Base-by-base conservation (phyloP, 2,113 vertebrate species). In the Paracanthobrama guichenoti region DNA sequence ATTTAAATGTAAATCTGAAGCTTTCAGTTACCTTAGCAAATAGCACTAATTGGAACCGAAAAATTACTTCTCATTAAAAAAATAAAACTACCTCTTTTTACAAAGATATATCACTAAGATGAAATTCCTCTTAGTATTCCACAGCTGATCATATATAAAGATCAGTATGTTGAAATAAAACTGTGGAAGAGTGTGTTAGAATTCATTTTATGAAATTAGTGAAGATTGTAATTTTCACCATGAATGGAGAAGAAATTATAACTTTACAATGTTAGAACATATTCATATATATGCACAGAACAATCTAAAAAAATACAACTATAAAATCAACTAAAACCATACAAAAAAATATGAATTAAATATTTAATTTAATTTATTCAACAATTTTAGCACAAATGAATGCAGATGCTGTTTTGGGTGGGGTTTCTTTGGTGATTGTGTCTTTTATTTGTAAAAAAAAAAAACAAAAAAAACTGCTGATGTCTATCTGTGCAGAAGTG, bases 11-110 rank as follows among this genome's bases (percentile, higher is more conserved):
- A 53, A 57, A 46, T 50, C 6, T 20, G 18, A 53, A 18, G 10
- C 35, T 55, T 16, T 76, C 73, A 59, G 28, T 77, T 24, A 77
- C 35, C 28, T 57, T 53, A 53, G 16, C 5, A 59, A 77, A 77
- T 20, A 14, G 9, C 31, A 59, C 18, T 7, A 24, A 77, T n/a
- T 16, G 13, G 20, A 46, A 3, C 2, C 1, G 13, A 71, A 4
- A 8, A 26, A 18, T 26, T 0, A 22, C 44, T 50, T 14, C 28
- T 46, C 1, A 48, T 73, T 28, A 9, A 14, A 18, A 71, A n/a
- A 28, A 2, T 11, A 53, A 75, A 8, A 8, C 1, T 74, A 11
- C 16, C 16, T 31, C 26, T 76, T 18, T 3, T 6, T 13, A 5
- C 6, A 39, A 77, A 57, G 7, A 78, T n/a, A 39, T n/a, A 6